phyloP scores from a whole-genome alignment of 2,888 invertebrate genomes.

The Sympetrum striolatum region DNA sequence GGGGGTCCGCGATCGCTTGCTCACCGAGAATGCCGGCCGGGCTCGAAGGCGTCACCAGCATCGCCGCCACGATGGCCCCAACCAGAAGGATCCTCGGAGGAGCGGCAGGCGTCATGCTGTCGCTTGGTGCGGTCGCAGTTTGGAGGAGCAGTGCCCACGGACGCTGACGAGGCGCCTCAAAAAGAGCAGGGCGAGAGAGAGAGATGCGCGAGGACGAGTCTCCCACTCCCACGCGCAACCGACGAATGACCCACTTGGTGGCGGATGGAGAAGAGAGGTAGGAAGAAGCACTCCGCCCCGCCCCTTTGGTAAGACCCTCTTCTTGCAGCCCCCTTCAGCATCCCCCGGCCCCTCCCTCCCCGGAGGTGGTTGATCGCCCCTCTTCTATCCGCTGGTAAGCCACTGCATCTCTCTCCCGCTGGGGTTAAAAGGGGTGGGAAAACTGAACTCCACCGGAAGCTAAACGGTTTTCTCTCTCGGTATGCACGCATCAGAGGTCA shows the following conservation, averaged over 20 bases:
- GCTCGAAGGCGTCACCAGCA: conserved; percentile 54
- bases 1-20: conserved; percentile 46
- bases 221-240: conserved; percentile 14
- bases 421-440: neutral
- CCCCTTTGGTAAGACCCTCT: neutral
- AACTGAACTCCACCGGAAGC: neutral
- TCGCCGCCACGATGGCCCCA: conserved; percentile 53
- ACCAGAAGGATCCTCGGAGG: conserved; percentile 29
- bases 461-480: neutral
- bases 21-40: conserved; percentile 58
- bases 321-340: neutral
- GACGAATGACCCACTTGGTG: conserved; percentile 18
- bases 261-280: neutral
- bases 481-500: neutral
- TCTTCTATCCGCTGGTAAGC: neutral
- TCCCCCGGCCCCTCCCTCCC: neutral
- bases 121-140: neutral
- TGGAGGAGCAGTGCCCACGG: conserved; percentile 12
- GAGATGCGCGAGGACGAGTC: neutral
- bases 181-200: conserved; percentile 1
- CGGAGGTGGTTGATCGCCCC: neutral
- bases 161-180: neutral
- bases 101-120: neutral
- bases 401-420: neutral
- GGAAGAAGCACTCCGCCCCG: neutral